Base-by-base conservation (phyloP, 2,797 vertebrate genomes). In the Loris lydekkerianus region DNA sequence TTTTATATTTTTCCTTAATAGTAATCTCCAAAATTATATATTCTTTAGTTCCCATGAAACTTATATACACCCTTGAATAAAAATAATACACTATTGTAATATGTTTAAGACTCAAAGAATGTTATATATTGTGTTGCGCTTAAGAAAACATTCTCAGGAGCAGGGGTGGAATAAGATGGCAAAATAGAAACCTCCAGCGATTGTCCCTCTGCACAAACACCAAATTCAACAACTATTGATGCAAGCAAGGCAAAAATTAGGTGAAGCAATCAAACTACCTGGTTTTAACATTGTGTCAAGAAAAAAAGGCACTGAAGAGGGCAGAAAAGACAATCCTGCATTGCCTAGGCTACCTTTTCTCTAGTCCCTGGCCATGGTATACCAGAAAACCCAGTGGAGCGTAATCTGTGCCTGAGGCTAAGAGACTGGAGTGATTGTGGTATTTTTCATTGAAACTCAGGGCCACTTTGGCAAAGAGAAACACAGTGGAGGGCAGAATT, bases 331-430 rank as follows among this genome's bases (percentile, higher is more conserved):
- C 3, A n/a, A 67, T 18, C 31, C 25, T n/a, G 31, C 65, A n/a
- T n/a, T n/a, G 65, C 1, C 1, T n/a, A 17, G 3, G 14, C 7
- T 15, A n/a, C 15, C 6, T 27, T 7, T 18, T 67, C 29, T 17
- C 14, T 67, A n/a, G 17, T 67, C 15, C 65, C 31, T n/a, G 31
- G 29, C 65, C 1, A 0, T n/a, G 31, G 14, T 9, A 31, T 31
- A 67, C 31, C 65, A 67, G 31, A 3, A 67, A n/a, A 7, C 65
- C 65, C 65, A n/a, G 31, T 67, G 7, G 65, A 67, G 31, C 17
- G 7, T 67, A 67, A n/a, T 67, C 31, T 15, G 7, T n/a, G 31
- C 31, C 15, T 17, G 31, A 31, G 63, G 15, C 7, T 17, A 7
- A 31, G 29, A 67, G 31, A 67, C 31, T 67, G 31, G n/a, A n/a